These are phyloP conservation scores for Aphodius sticticus DNA, from an alignment of 2,888 invertebrate genomes.

Conservation along the genomic window DNA sequence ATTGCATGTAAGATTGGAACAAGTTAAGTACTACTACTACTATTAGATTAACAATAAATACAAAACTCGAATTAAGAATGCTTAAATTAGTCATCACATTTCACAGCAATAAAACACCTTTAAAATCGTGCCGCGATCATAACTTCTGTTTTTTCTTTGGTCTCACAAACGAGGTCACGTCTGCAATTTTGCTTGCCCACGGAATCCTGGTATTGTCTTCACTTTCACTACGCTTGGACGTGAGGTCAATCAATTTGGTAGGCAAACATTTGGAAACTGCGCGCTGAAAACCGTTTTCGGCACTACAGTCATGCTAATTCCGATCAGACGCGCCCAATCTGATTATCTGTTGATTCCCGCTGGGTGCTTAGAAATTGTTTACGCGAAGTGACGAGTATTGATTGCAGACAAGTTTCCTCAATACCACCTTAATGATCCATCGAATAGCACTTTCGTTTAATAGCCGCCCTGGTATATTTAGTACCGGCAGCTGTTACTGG, in stretches of 20 bases:
- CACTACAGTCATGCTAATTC: not conserved
- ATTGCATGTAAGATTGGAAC: no score
- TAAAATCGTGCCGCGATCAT: not conserved
- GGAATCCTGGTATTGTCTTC: not conserved
- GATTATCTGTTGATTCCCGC: not conserved
- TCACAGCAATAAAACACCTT: not conserved
- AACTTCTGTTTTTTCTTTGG: not conserved
- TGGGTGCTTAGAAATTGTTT: not conserved
- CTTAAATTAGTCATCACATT: no score
- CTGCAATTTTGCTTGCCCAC: not conserved
- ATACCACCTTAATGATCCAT: not conserved
- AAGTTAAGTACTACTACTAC: no score
- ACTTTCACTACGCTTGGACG: not conserved
- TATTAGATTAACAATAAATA: no score
- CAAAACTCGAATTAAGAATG: no score
- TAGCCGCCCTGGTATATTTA: not conserved
- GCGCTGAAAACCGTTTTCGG: not conserved
- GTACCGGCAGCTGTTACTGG: not conserved
- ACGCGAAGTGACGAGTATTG: not conserved
- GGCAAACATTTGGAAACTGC: not conserved
- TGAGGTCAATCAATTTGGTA: not conserved
- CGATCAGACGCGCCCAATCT: not conserved
- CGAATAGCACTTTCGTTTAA: not conserved
- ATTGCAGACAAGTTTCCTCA: conserved; percentile 4
- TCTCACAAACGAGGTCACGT: not conserved